A percentile compares a stretch with the other conserved stretches of the same genome.
Evolutionary conservation across 2,113 vertebrate genomes (phyloP).

Genomic region (Cepphus grylle): DNA sequence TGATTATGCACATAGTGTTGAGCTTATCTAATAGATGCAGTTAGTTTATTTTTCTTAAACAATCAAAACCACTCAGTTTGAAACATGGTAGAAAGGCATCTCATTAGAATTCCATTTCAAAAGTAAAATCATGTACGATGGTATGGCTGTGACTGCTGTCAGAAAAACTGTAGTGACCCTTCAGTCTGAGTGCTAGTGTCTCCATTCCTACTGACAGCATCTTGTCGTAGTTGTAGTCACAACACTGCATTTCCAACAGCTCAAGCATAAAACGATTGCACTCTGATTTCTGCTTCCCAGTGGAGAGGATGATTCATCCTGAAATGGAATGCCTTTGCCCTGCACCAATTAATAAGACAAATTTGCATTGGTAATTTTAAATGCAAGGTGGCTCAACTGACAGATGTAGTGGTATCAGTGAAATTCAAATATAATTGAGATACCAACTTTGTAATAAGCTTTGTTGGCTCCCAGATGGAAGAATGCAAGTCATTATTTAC

Average conservation of each 20-base stretch:
- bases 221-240: neutral
- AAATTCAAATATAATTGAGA: neutral
- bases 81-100: neutral
- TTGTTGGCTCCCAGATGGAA: neutral
- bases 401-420: neutral
- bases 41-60: neutral
- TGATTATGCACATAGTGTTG: neutral
- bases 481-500: neutral
- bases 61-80: neutral
- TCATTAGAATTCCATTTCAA: neutral
- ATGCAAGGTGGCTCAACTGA: neutral
- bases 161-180: neutral
- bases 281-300: neutral
- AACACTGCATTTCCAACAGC: neutral
- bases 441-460: neutral
- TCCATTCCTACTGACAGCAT: neutral
- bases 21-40: neutral
- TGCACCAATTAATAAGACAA: conserved; percentile 10
- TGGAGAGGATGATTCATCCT: neutral
- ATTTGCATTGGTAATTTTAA: neutral
- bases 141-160: neutral
- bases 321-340: neutral
- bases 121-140: neutral
- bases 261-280: neutral
- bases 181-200: neutral